Base-by-base conservation (phyloP, 2,888 invertebrate genomes). In the Carabus problematicus region DNA sequence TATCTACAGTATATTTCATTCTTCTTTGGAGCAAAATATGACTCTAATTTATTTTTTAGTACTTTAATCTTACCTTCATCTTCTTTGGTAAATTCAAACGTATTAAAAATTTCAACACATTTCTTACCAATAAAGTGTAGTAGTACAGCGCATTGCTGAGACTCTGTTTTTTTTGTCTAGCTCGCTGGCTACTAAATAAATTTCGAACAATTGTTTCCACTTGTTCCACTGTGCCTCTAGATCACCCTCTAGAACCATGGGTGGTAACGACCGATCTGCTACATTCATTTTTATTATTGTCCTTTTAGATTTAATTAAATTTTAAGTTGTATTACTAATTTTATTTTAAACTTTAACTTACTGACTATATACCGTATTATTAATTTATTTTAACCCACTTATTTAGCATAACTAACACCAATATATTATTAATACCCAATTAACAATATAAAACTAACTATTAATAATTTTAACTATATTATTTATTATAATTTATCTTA, bases 221-320 rank as follows among this genome's bases (percentile, higher is more conserved):
- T 70, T 68, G 29, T 71, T 71, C 72, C 72, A 74, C 16, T 74
- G 72, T 42, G 42, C 12, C 12, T 63, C 64, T 12, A 71, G 12
- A 41, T 73, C 72, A 14, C 73, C 72, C 12, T 64, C 70, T 60
- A 73, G 19, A 7, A 14, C 29, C 72, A 72, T 71, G 8, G 64
- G 18, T n/a, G 12, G 40, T 8, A 39, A 39, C 11, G 18, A 12
- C 14, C 12, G 12, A 9, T 47, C 12, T n/a, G n/a, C n/a, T n/a
- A n/a, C n/a, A n/a, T n/a, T n/a, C n/a, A n/a, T n/a, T n/a, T n/a
- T n/a, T n/a, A 47, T n/a, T 12, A 62, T 47, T 12, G 14, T 3
- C 12, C 47, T 47, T 12, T 47, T 47, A 12, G n/a, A 47, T 12
- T 47, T 12, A 47, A 12, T 3, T 47, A 12, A 12, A 47, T 12